A percentile compares a stretch with the other conserved stretches of the same genome.
Evolutionary conservation across 2,113 vertebrate species (phyloP).

Genomic region (Neolamprologus caudopunctatus): DNA sequence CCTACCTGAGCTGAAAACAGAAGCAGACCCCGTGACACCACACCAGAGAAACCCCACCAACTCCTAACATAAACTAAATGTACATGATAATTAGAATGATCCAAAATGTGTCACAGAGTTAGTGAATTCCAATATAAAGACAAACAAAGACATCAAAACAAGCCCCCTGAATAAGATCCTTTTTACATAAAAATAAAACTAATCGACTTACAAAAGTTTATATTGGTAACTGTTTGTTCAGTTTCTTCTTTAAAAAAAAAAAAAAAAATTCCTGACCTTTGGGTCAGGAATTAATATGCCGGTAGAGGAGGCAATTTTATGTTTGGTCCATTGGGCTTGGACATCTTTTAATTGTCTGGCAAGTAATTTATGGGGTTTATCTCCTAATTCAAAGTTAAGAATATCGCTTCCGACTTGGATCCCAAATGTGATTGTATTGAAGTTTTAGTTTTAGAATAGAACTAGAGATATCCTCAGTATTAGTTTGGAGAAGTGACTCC

Average conservation of each 20-base stretch:
- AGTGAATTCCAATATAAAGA: background rate
- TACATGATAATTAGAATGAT: background rate
- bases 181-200: background rate
- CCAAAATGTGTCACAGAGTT: background rate
- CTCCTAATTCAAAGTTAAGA: background rate
- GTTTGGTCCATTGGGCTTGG: background rate
- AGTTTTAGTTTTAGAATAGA: background rate
- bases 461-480: background rate
- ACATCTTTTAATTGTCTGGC: background rate
- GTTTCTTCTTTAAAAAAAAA: background rate
- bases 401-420: accelerated
- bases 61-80: background rate
- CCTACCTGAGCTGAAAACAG: no score
- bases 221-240: background rate
- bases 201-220: background rate
- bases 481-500: background rate
- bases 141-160: background rate
- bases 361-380: background rate
- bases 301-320: background rate
- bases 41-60: no score
- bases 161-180: background rate
- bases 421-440: background rate
- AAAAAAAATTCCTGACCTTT: background rate
- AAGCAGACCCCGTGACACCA: no score
- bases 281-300: background rate